phyloP scores from a whole-genome alignment of 2,113 vertebrate genomes.

The Mus spicilegus region DNA sequence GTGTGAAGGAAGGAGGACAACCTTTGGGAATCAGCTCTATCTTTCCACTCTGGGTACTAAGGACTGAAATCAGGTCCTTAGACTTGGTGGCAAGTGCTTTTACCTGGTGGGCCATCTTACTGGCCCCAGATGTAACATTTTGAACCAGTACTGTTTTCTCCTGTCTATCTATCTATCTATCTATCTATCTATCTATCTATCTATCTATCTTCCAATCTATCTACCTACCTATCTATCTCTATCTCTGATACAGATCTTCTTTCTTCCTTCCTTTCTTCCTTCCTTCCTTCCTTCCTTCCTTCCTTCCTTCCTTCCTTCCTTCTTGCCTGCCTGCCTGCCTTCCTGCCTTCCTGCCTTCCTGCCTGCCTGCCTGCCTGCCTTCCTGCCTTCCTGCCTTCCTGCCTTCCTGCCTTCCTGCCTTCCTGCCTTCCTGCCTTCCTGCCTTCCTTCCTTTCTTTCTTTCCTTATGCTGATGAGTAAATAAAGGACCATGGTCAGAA shows the following conservation, averaged over 20 bases:
- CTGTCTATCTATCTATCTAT: neutral
- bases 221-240: neutral
- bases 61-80: neutral
- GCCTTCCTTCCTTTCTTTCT: neutral
- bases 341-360: no score
- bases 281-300: no score
- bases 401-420: no score
- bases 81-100: neutral
- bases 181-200: neutral
- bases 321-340: no score
- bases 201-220: neutral
- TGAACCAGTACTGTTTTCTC: neutral
- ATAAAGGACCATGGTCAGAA: no score
- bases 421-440: no score
- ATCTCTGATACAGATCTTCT: neutral
- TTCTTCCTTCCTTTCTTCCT: no score
- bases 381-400: no score
- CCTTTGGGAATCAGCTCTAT: neutral
- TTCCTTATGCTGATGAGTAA: neutral
- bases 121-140: neutral
- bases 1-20: neutral
- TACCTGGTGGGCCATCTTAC: neutral
- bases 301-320: no score
- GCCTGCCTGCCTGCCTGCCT: no score
- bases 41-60: no score